These are phyloP conservation scores for Ceriagrion tenellum DNA, from an alignment of 2,888 invertebrate genomes.

Conservation along the genomic window DNA sequence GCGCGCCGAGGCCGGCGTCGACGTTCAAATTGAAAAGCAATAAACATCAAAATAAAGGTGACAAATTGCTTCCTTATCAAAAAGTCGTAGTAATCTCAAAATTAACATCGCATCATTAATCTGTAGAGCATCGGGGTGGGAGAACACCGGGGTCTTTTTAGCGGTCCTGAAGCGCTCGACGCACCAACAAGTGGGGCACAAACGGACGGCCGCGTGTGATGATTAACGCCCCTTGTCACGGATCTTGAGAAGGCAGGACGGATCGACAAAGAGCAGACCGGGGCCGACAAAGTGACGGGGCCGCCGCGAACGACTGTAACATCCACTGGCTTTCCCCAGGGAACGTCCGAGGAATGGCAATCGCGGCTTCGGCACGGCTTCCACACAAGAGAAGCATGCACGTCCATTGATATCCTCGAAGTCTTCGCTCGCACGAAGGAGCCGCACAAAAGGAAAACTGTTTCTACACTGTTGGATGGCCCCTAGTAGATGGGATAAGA, in stretches of 20 bases:
- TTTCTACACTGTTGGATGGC: background rate
- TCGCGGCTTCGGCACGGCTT: background rate
- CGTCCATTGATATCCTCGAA: background rate
- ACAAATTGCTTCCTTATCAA: background rate
- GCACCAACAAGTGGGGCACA: conserved; percentile 32
- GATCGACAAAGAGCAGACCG: conserved; percentile 20
- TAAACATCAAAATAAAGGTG: background rate
- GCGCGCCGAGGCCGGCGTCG: background rate
- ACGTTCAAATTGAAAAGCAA: background rate
- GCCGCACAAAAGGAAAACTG: background rate
- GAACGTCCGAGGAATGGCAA: background rate
- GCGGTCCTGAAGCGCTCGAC: background rate
- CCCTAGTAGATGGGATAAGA: background rate
- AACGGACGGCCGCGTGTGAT: conserved; percentile 40
- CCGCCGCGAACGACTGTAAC: background rate
- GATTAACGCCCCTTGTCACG: conserved; percentile 56
- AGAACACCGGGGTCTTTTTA: background rate
- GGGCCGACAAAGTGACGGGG: conserved; percentile 48
- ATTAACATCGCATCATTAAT: conserved; percentile 54
- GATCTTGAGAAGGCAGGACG: background rate
- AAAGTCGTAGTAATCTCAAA: conserved; percentile 26
- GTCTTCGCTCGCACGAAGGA: background rate
- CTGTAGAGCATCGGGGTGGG: background rate
- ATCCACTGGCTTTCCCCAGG: background rate
- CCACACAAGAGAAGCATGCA: background rate